Evolutionary conservation across 2,797 vertebrate species (phyloP), one percentile per base, ranked within the genome.

Genomic region (Centropyge bicolor): DNA sequence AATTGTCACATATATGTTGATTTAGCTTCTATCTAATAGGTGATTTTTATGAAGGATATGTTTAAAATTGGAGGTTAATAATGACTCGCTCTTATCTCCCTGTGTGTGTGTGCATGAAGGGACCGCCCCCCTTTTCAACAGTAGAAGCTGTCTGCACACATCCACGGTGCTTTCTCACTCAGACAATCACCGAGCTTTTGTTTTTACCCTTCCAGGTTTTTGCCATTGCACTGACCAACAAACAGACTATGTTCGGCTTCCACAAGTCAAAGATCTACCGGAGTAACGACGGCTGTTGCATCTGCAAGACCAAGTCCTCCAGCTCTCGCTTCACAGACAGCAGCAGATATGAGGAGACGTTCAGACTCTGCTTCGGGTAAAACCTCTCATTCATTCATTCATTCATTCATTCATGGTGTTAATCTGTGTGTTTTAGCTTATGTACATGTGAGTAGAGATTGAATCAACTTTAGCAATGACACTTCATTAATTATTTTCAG

Each of bases 271-370:
- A 96, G 93, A 96, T 96, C 81, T 96, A 96, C 92, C 92, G 96
- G 88, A 96, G 96, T 91, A 95, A 96, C 74, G 95, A 96, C 22
- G 96, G 96, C 49, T 96, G 96, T 69, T 96, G 96, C 89, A 96
- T 96, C 83, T 96, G 96, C 88, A 96, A 96, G 87, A 96, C 96
- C 88, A 96, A 96, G 93, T 96, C 96, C 10, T 96, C 96, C 82
- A 96, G 96, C 40, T 96, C 96, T 27, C 94, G 96, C 22, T 96
- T 96, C 84, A 96, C 96, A 73, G 96, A 96, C 95, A 96, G 96
- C 93, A 94, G 95, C 52, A 89, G 96, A 83, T 96, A 96, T 82
- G 95, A 96, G 43, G 96, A 96, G 73, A 96, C 94, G 3, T 96
- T 96, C 92, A 91, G 92, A 27, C 94, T 95, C 63, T 96, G 96